Percentiles rank a stretch among this genome's conserved stretches.
phyloP scores from a whole-genome alignment of 2,797 vertebrate genomes.

The Kryptopterus vitreolus region DNA sequence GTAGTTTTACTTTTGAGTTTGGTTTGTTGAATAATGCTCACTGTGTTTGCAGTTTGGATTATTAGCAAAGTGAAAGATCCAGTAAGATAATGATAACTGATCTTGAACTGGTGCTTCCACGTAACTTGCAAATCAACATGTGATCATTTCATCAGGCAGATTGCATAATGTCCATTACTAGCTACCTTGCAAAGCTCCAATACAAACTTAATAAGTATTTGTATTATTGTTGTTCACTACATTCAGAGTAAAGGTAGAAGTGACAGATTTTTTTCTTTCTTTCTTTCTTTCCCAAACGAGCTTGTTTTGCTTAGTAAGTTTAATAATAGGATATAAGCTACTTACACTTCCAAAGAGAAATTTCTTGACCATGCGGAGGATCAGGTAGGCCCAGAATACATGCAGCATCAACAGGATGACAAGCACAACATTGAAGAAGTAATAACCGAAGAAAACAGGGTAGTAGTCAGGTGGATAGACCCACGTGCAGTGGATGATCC shows the following conservation, averaged over 20 bases:
- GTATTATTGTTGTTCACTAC: not conserved
- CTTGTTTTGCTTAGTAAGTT: not conserved
- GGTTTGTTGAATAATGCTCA: not conserved
- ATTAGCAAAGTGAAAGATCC: not conserved
- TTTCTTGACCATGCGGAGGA: conserved; percentile 83
- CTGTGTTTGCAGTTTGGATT: not conserved
- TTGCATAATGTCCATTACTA: not conserved
- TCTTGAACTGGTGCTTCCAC: not conserved
- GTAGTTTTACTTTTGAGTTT: no score
- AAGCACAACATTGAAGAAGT: conserved; percentile 85
- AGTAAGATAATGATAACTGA: not conserved
- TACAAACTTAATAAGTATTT: not conserved
- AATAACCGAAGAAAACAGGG: conserved; percentile 85
- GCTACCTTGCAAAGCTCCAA: not conserved
- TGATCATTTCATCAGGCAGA: not conserved
- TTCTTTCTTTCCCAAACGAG: no score
- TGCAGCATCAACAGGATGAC: conserved; percentile 82
- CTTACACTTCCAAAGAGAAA: conserved; percentile 84
- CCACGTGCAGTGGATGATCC: conserved; percentile 87
- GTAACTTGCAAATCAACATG: not conserved
- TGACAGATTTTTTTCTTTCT: not conserved
- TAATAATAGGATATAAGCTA: conserved; percentile 5
- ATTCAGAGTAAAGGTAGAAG: not conserved
- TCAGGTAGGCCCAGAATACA: conserved; percentile 88
- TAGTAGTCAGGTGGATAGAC: conserved; percentile 78